Evolutionary conservation across 2,797 vertebrate genomes (phyloP), one percentile per base, ranked within the genome.

Genomic region (Pangasius macronema): DNA sequence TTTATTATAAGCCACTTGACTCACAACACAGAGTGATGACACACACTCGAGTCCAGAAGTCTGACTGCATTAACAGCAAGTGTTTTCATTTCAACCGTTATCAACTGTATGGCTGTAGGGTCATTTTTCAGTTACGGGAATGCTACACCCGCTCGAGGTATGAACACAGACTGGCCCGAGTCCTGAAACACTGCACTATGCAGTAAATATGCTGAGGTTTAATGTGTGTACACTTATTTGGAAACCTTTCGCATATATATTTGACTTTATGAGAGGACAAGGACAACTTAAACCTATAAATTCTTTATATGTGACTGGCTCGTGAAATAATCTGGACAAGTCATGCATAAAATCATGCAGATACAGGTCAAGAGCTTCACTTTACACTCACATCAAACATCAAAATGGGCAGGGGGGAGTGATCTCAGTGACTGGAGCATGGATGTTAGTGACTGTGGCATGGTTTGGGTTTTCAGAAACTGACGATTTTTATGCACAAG

Each of bases 1-100:
- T 36, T 83, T 76, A 83, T 75, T 82, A 87, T 22, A 67, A 57
- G 70, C 86, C 82, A 83, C 33, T 46, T 51, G 2, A 87, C 57
- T 65, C 67, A 63, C 30, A 76, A 83, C 70, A 87, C 13, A 87
- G 1, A 86, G 18, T 51, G 42, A 83, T 67, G 61, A 76, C 57
- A 80, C 84, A 85, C 76, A 77, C 49, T 42, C 24, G 63, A 83
- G 46, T 68, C 63, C 81, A 33, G 81, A 67, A 67, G 46, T 2
- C 82, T 0, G 82, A 68, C 63, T 68, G n/a, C 63, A 53, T 67
- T 7, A 27, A 67, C 18, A 5, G 36, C 10, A 6, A 68, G 42
- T 22, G 63, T 49, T 68, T 67, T 67, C 42, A 53, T 67, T 51
- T 67, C 8, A 53, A 53, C 63, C 8, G 76, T 33, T 13, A 80